Evolutionary conservation across 2,797 vertebrate species (phyloP).

Genomic region (Crenichthys baileyi): DNA sequence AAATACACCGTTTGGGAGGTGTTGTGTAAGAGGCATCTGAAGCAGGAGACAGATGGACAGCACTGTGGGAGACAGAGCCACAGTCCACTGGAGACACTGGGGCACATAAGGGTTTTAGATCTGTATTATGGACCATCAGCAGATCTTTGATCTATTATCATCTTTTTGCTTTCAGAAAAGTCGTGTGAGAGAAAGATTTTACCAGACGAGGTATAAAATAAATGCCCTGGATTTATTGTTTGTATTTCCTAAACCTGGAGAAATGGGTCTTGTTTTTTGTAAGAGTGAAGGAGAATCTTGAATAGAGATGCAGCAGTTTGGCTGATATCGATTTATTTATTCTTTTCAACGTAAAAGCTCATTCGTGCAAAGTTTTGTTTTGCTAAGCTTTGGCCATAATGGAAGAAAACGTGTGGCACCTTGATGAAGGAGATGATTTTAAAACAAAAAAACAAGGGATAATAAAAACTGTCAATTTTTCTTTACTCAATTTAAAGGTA

Average conservation of each 20-base stretch:
- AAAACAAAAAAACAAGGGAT: no score
- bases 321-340: neutral
- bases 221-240: neutral
- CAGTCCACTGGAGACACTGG: slow-evolving; percentile 14
- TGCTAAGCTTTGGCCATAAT: no score
- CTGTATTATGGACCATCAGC: neutral
- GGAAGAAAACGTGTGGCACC: no score
- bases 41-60: slow-evolving; percentile 51
- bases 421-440: no score
- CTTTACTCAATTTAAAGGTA: no score
- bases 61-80: slow-evolving; percentile 39
- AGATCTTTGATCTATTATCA: neutral
- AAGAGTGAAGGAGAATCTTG: neutral
- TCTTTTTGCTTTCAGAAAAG: neutral
- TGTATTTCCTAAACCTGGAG: neutral
- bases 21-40: slow-evolving; percentile 6
- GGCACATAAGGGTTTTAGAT: slow-evolving; percentile 10
- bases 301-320: neutral
- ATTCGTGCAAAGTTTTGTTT: neutral
- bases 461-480: no score
- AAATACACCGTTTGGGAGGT: neutral
- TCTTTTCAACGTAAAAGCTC: neutral
- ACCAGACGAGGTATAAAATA: neutral
- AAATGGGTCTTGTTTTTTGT: neutral
- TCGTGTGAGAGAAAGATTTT: neutral